phyloP scores from a whole-genome alignment of 2,797 vertebrate genomes.

The Acipenser oxyrinchus region DNA sequence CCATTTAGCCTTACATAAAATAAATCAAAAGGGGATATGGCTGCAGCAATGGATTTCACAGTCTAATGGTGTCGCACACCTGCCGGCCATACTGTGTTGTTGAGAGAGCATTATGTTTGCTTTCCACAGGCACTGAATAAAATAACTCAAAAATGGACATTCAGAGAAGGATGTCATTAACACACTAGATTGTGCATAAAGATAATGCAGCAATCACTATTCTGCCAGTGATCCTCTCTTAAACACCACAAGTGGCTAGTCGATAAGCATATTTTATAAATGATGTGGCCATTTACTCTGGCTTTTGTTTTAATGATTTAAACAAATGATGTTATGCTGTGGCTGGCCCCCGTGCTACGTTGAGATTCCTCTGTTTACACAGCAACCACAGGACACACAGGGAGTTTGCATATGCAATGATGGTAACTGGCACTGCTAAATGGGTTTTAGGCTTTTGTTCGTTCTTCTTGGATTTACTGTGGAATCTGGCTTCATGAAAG shows the following conservation, averaged over 20 bases:
- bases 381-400: conserved; percentile 68
- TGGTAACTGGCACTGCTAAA: conserved; percentile 68
- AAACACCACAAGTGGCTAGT: conserved; percentile 51
- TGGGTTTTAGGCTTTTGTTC: conserved; percentile 43
- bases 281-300: conserved; percentile 74
- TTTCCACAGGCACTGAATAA: too few relatives aligned
- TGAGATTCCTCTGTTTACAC: conserved; percentile 67
- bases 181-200: conserved; percentile 36
- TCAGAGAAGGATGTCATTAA: conserved; percentile 35
- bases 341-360: conserved; percentile 45
- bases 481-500: conserved; percentile 69
- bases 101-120: too few relatives aligned
- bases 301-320: conserved; percentile 82
- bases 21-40: too few relatives aligned
- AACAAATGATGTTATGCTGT: conserved; percentile 75
- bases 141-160: conserved; percentile 47
- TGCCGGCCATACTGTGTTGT: too few relatives aligned
- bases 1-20: too few relatives aligned
- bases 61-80: too few relatives aligned
- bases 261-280: conserved; percentile 79
- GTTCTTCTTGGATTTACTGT: conserved; percentile 62
- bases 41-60: too few relatives aligned
- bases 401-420: conserved; percentile 74
- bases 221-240: conserved; percentile 68
- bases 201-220: conserved; percentile 76